Evolutionary conservation across 64 coral and sea anemone species (phyloP).

Genomic region (Montipora sp.): DNA sequence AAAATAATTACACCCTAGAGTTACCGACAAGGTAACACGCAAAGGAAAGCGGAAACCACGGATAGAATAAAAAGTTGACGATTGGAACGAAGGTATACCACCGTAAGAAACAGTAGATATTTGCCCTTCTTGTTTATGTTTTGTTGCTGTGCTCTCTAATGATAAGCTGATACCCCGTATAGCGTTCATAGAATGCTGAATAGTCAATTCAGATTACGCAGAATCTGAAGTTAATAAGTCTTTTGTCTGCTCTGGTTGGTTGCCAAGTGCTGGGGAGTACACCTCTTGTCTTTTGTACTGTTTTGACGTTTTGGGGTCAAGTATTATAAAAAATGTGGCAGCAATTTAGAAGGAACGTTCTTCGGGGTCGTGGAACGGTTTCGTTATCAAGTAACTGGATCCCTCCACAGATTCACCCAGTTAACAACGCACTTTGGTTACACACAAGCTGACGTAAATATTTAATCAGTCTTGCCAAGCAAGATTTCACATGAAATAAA

Average conservation of each 20-base stretch:
- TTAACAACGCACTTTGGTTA: no score
- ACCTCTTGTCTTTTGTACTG: not conserved
- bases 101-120: no score
- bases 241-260: not conserved
- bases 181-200: not conserved
- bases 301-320: not conserved
- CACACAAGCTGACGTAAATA: no score
- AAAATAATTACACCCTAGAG: no score
- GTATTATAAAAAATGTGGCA: not conserved
- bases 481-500: no score
- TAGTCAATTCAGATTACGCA: not conserved
- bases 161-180: not conserved
- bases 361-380: not conserved
- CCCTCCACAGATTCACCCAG: not conserved
- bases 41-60: no score
- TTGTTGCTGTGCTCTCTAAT: not conserved
- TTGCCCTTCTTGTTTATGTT: not conserved
- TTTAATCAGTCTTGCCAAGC: no score
- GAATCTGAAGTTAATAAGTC: not conserved
- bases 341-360: not conserved
- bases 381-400: constrained; percentile 29
- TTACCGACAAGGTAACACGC: no score
- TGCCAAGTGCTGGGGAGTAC: not conserved
- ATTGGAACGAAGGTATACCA: no score
- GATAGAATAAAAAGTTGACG: no score